Evolutionary conservation across 2,888 invertebrate species (phyloP).

Genomic region (Elegia similella): DNA sequence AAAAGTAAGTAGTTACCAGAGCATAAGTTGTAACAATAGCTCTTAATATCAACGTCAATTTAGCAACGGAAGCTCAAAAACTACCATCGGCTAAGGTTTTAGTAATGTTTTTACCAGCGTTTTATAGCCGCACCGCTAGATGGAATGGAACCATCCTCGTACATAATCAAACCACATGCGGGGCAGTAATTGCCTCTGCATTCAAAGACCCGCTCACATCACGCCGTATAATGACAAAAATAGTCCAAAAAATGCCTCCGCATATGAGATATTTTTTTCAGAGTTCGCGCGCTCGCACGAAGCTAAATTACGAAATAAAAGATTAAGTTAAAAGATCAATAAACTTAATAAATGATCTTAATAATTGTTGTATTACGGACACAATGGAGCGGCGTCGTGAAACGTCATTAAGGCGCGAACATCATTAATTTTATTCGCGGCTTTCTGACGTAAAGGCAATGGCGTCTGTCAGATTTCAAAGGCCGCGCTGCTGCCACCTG

Average conservation of each 20-base stretch:
- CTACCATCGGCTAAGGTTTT: conserved; percentile 63
- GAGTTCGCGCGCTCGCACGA: conserved; percentile 75
- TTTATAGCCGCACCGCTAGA: conserved; percentile 69
- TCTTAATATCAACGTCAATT: conserved; percentile 69
- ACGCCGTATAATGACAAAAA: conserved; percentile 82
- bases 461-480: conserved; percentile 81
- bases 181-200: conserved; percentile 80
- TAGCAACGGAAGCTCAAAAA: conserved; percentile 78
- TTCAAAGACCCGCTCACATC: conserved; percentile 80
- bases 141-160: conserved; percentile 64
- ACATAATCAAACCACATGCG: conserved; percentile 81
- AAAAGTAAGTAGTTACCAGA: conserved; percentile 35
- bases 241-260: conserved; percentile 78
- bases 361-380: conserved; percentile 82
- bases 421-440: conserved; percentile 82
- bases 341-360: conserved; percentile 83
- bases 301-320: conserved; percentile 82
- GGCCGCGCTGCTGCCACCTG: conserved; percentile 77
- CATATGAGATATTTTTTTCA: conserved; percentile 79
- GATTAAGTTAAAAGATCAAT: conserved; percentile 82
- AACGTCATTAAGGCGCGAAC: conserved; percentile 80
- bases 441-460: conserved; percentile 78
- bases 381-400: conserved; percentile 81
- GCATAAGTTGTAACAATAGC: conserved; percentile 62
- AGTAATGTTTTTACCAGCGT: conserved; percentile 71